phyloP scores from a whole-genome alignment of 1,140 invertebrate species.

The Panulirus ornatus region DNA sequence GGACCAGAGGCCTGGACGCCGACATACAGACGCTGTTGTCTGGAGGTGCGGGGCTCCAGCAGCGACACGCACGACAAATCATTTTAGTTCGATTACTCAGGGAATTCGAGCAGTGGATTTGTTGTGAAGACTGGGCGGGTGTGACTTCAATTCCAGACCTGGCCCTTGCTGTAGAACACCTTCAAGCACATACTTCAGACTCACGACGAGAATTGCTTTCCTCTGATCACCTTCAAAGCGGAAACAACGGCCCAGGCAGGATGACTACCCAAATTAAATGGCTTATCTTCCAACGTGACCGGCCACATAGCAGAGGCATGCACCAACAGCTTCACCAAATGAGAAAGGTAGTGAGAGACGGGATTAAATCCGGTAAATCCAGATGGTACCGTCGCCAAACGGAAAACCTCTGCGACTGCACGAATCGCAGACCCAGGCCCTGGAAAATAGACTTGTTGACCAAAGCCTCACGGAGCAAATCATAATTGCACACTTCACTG shows the following conservation, averaged over 20 bases:
- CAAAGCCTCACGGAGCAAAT: neutral
- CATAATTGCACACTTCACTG: constrained; percentile 4
- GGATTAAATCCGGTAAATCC: neutral
- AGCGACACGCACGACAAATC: too few relatives aligned
- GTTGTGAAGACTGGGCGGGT: too few relatives aligned
- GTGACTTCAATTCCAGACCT: too few relatives aligned
- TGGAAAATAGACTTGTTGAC: neutral
- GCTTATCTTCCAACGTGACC: neutral
- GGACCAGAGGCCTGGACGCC: too few relatives aligned
- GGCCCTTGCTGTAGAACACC: too few relatives aligned
- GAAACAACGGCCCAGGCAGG: neutral
- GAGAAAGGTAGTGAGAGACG: neutral
- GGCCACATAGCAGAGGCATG: neutral
- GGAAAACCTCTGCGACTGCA: neutral
- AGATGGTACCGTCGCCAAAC: neutral
- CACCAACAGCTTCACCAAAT: neutral
- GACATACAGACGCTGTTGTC: too few relatives aligned
- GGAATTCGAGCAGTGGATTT: too few relatives aligned
- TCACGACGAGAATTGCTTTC: neutral
- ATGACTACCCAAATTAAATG: neutral
- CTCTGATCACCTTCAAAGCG: neutral
- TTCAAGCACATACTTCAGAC: too few relatives aligned
- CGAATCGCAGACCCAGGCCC: neutral
- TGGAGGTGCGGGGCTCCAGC: too few relatives aligned
- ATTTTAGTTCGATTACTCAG: too few relatives aligned